phyloP scores from a whole-genome alignment of 2,113 vertebrate genomes.

The Sceloporus tristichus region DNA sequence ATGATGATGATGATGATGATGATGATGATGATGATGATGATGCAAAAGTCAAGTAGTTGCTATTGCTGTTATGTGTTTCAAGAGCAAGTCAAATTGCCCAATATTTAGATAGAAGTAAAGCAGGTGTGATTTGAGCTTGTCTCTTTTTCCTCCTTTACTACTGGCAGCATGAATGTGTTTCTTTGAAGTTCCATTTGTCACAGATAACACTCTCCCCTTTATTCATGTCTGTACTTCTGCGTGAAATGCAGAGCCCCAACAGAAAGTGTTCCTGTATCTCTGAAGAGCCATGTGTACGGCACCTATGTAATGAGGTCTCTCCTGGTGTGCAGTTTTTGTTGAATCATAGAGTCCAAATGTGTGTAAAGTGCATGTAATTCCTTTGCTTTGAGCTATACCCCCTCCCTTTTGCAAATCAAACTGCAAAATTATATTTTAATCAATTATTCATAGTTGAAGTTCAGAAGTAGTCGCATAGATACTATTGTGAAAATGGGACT shows the following conservation, averaged over 20 bases:
- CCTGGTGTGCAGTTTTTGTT: constrained; percentile 45
- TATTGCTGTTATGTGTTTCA: not conserved
- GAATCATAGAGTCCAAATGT: constrained; percentile 43
- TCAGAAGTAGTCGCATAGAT: constrained; percentile 43
- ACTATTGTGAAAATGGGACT: constrained; percentile 37
- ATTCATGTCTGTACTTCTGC: constrained; percentile 42
- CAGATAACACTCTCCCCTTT: constrained; percentile 50
- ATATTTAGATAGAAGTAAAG: not conserved
- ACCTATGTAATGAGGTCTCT: constrained; percentile 37
- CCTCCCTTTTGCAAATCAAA: constrained; percentile 42
- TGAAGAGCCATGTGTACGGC: not conserved
- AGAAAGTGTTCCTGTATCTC: constrained; percentile 25
- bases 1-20: no score
- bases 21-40: not conserved
- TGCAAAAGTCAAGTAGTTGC: not conserved
- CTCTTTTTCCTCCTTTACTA: not conserved
- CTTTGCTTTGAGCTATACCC: constrained; percentile 47
- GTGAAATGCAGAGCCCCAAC: constrained; percentile 47
- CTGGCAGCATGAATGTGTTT: constrained; percentile 8
- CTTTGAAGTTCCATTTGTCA: constrained; percentile 58
- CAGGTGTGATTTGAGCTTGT: constrained; percentile 35
- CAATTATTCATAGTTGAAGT: constrained; percentile 56
- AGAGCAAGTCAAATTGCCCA: not conserved
- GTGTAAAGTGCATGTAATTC: constrained; percentile 42
- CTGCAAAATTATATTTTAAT: not conserved